phyloP scores from a whole-genome alignment of 2,797 vertebrate genomes.

The Paguma larvata region DNA sequence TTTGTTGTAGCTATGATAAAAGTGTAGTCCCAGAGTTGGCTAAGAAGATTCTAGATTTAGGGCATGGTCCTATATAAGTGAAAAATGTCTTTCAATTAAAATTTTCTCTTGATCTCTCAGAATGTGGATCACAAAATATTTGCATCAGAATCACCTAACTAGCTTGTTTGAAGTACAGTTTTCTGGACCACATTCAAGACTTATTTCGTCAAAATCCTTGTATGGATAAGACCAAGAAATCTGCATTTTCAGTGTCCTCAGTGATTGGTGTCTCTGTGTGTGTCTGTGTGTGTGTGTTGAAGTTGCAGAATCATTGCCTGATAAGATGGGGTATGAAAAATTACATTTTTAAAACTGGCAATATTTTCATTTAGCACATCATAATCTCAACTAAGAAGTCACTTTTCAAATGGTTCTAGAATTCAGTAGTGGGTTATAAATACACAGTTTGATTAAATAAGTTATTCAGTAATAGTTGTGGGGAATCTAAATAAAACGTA shows the following conservation, averaged over 20 bases:
- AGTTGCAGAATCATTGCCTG: constrained; percentile 2
- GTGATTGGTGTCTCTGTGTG: not conserved
- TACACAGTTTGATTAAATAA: not conserved
- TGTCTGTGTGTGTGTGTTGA: not conserved
- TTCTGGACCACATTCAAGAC: not conserved
- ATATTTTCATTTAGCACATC: constrained; percentile 1
- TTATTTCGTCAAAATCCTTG: not conserved
- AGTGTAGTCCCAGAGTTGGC: not conserved
- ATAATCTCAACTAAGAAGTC: not conserved
- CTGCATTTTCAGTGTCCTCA: not conserved
- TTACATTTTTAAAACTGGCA: not conserved
- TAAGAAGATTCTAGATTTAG: not conserved
- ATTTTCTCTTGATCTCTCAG: constrained; percentile 40
- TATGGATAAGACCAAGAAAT: not conserved
- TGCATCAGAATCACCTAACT: not conserved
- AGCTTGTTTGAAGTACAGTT: not conserved
- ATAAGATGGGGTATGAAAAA: constrained; percentile 20
- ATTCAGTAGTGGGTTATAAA: not conserved
- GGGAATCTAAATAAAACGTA: not conserved
- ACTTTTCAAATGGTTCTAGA: not conserved
- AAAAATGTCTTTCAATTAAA: not conserved
- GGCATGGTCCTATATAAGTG: not conserved
- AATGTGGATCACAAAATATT: not conserved
- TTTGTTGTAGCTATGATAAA: not conserved
- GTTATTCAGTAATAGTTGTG: not conserved